Percentiles rank a stretch among this genome's conserved stretches.
Evolutionary conservation across 1,140 invertebrate species (phyloP).

Genomic region (Drosophila oshimai): DNA sequence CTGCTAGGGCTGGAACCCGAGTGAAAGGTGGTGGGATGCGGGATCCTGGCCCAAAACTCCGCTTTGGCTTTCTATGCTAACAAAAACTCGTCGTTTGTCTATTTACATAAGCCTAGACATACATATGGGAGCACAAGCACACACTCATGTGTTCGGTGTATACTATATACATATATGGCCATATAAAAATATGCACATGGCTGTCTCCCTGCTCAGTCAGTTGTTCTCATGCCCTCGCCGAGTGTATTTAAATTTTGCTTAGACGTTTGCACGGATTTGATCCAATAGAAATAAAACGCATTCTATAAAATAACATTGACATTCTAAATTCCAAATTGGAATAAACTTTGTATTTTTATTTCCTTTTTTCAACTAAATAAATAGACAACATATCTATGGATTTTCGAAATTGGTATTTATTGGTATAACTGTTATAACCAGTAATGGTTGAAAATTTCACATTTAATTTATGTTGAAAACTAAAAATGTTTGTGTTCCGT

Average conservation of each 20-base stretch:
- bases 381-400: too few relatives aligned
- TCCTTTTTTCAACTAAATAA: too few relatives aligned
- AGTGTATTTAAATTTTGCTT: constrained; percentile 23
- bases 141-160: constrained; percentile 12
- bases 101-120: constrained; percentile 67
- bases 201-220: constrained; percentile 45
- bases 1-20: constrained; percentile 10
- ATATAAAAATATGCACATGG: constrained; percentile 49
- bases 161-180: constrained; percentile 11
- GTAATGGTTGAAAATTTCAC: too few relatives aligned
- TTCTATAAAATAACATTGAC: not conserved
- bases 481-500: too few relatives aligned
- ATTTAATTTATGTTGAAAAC: too few relatives aligned
- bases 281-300: not conserved
- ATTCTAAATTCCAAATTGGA: too few relatives aligned
- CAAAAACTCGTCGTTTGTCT: constrained; percentile 59
- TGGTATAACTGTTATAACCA: too few relatives aligned
- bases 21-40: not conserved
- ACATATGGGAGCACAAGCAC: constrained; percentile 10
- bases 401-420: too few relatives aligned
- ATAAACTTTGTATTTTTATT: not conserved
- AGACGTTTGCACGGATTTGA: not conserved
- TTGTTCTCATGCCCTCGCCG: constrained; percentile 26
- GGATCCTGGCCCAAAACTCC: constrained; percentile 11
- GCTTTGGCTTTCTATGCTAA: constrained; percentile 45